Evolutionary conservation across 2,888 invertebrate species (phyloP).

Genomic region (Trissolcus brochymenae): DNA sequence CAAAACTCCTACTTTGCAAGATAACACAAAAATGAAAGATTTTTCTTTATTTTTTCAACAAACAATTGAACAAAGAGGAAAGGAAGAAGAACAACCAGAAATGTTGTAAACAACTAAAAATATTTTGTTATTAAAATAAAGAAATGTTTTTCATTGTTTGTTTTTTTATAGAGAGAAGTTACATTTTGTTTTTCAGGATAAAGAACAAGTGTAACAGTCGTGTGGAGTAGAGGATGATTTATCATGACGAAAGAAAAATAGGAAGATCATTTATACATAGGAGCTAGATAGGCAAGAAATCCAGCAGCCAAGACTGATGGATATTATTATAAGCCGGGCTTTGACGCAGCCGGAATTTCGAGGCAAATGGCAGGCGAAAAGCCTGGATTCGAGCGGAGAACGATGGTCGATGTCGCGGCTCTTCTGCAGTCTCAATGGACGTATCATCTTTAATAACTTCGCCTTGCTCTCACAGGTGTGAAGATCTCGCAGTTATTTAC

Average conservation of each 20-base stretch:
- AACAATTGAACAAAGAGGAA: no score
- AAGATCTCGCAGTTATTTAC: no score
- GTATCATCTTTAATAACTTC: not conserved
- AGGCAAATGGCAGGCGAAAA: slow-evolving; percentile 40
- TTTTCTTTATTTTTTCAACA: no score
- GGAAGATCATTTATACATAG: slow-evolving; percentile 54
- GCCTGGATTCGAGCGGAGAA: slow-evolving; percentile 36
- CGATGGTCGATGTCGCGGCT: slow-evolving; percentile 12
- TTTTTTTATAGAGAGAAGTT: no score
- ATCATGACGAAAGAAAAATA: slow-evolving; percentile 43
- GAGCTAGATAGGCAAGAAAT: slow-evolving; percentile 49
- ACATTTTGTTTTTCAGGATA: not conserved
- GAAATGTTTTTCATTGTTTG: no score
- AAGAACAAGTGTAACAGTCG: slow-evolving; percentile 34
- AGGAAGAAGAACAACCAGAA: no score
- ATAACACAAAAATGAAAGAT: no score
- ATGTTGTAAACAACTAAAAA: no score
- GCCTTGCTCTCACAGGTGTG: slow-evolving; percentile 1
- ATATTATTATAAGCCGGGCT: slow-evolving; percentile 54
- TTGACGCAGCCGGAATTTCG: slow-evolving; percentile 47
- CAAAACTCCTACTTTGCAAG: no score
- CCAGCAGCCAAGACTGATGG: slow-evolving; percentile 52
- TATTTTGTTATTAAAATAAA: no score
- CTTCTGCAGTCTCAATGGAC: no score
- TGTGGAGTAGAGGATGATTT: slow-evolving; percentile 36